Conservation (phyloP, 2,113 vertebrate genomes). For the Cathartes aura region DNA sequence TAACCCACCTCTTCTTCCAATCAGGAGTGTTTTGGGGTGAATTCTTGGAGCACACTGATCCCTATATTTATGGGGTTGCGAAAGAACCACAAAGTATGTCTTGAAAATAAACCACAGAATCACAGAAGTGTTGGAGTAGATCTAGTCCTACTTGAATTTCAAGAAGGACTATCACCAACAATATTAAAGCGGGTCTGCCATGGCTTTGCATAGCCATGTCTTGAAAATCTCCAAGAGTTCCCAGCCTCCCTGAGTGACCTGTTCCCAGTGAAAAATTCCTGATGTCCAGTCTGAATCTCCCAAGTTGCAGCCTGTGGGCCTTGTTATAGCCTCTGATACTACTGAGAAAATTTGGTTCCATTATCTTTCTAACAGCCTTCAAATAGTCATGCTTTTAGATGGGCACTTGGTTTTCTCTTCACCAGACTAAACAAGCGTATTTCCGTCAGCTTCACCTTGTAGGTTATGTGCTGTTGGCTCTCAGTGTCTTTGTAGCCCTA, state of each 20-base stretch:
- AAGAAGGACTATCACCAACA: fast-evolving
- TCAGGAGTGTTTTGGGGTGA: neutral
- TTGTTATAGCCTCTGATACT: neutral
- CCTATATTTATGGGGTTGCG: neutral
- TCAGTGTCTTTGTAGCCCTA: neutral
- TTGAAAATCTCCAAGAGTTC: neutral
- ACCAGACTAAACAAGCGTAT: neutral
- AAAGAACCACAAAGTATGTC: neutral
- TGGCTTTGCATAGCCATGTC: neutral
- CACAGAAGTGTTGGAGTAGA: neutral
- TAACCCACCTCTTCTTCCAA: neutral
- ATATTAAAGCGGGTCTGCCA: neutral
- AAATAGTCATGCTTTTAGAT: neutral
- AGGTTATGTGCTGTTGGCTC: neutral
- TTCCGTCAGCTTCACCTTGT: neutral
- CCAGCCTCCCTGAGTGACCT: neutral
- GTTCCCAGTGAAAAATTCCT: neutral
- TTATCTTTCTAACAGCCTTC: neutral
- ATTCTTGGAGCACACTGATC: neutral
- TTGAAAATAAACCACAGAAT: neutral
- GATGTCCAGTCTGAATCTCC: neutral
- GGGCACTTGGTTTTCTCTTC: neutral
- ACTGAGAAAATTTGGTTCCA: neutral
- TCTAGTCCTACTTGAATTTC: neutral
- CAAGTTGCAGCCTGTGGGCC: neutral